Conservation (phyloP, 2,113 vertebrate genomes). For the Ailuropoda melanoleuca region DNA sequence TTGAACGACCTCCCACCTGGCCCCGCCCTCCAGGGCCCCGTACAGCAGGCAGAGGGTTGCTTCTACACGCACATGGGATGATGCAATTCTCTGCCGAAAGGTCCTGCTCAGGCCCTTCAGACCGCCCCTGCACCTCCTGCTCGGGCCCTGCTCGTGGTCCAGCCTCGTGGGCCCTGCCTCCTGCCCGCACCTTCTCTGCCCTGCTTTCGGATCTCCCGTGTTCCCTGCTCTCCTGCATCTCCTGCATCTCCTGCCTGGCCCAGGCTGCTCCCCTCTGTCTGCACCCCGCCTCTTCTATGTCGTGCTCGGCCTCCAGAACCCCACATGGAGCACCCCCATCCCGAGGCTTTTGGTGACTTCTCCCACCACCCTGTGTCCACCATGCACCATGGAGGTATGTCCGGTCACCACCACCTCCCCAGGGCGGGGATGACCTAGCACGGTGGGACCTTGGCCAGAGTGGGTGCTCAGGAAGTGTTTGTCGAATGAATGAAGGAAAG, state of each 20-base stretch:
- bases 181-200: neutral
- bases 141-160: neutral
- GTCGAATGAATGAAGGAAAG: neutral
- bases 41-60: neutral
- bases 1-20: neutral
- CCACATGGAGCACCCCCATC: neutral
- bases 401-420: neutral
- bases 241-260: neutral
- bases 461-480: neutral
- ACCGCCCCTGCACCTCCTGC: neutral
- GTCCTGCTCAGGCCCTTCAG: neutral
- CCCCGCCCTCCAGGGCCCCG: neutral
- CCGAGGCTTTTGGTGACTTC: neutral
- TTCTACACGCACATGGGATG: neutral
- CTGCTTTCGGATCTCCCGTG: fast-evolving
- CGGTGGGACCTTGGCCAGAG: neutral
- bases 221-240: fast-evolving
- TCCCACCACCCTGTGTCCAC: neutral
- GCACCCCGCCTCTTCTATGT: neutral
- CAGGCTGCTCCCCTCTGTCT: neutral
- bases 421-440: neutral
- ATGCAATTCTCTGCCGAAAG: neutral
- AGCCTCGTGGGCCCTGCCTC: too few relatives aligned
- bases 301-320: neutral
- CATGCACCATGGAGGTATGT: neutral